phyloP scores from a whole-genome alignment of 1,140 invertebrate species.

The Dreissena rostriformis region DNA sequence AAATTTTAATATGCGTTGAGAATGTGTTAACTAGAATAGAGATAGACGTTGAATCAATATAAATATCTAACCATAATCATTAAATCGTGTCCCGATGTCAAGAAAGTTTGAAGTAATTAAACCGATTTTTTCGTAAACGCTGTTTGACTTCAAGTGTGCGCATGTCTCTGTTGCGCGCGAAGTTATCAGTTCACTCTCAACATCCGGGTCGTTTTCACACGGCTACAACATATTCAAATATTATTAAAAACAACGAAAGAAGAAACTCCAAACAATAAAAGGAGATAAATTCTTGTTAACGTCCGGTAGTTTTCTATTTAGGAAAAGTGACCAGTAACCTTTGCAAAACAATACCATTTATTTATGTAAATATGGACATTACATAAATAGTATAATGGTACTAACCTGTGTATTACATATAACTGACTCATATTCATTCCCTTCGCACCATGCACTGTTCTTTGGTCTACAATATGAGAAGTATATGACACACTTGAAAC shows the following conservation, averaged over 20 bases:
- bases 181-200: neutral
- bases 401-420: conserved; percentile 33
- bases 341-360: too few species aligned
- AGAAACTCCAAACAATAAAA: too few species aligned
- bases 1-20: too few species aligned
- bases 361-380: too few species aligned
- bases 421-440: neutral
- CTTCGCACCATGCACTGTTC: conserved; percentile 29
- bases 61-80: neutral
- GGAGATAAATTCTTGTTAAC: too few species aligned
- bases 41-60: too few species aligned
- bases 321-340: too few species aligned
- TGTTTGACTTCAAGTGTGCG: conserved; percentile 5
- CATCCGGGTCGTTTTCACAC: conserved; percentile 11
- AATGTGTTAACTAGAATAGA: too few species aligned
- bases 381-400: too few species aligned
- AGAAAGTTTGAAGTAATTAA: conserved; percentile 2
- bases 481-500: too few species aligned
- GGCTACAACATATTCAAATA: neutral
- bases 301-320: too few species aligned
- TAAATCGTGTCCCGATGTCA: conserved; percentile 10
- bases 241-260: too few species aligned
- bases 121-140: conserved; percentile 16
- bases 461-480: conserved; percentile 5
- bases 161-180: conserved; percentile 39